These are phyloP conservation scores for Halictus quadricinctus DNA, from an alignment of 2,888 invertebrate species.

Conservation along the genomic window DNA sequence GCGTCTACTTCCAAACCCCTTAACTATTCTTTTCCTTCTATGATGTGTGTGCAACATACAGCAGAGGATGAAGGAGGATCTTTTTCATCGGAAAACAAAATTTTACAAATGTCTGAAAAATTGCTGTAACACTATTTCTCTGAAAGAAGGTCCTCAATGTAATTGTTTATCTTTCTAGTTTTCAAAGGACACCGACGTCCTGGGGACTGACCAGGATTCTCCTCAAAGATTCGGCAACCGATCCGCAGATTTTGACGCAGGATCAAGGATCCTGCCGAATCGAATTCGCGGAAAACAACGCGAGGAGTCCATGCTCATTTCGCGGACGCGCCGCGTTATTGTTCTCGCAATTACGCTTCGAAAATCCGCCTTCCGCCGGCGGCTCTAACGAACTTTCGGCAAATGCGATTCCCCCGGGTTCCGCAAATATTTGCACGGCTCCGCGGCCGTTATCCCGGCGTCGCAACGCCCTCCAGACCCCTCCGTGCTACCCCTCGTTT, in stretches of 20 bases:
- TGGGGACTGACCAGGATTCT: too few species aligned
- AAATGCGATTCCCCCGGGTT: slow-evolving; percentile 56
- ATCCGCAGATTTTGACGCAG: neutral
- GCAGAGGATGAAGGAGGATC: too few species aligned
- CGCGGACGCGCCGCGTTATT: slow-evolving; percentile 56
- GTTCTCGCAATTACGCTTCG: slow-evolving; percentile 65
- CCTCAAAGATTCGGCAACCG: too few species aligned
- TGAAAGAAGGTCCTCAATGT: too few species aligned
- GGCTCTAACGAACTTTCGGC: slow-evolving; percentile 61
- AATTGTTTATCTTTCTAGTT: too few species aligned
- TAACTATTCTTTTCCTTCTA: too few species aligned
- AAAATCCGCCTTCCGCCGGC: slow-evolving; percentile 55
- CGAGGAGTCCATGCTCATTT: slow-evolving; percentile 48
- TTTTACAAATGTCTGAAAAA: too few species aligned
- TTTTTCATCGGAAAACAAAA: too few species aligned
- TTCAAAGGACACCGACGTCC: too few species aligned
- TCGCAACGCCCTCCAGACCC: neutral
- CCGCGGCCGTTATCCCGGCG: slow-evolving; percentile 45
- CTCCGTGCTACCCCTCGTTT: neutral
- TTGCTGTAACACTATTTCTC: too few species aligned
- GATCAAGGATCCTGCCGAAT: neutral
- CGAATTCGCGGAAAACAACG: slow-evolving; percentile 9
- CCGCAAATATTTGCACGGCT: slow-evolving; percentile 58
- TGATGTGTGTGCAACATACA: too few species aligned
- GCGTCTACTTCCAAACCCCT: too few species aligned